Conservation (phyloP, 2,797 vertebrate genomes). For the Mus caroli region DNA sequence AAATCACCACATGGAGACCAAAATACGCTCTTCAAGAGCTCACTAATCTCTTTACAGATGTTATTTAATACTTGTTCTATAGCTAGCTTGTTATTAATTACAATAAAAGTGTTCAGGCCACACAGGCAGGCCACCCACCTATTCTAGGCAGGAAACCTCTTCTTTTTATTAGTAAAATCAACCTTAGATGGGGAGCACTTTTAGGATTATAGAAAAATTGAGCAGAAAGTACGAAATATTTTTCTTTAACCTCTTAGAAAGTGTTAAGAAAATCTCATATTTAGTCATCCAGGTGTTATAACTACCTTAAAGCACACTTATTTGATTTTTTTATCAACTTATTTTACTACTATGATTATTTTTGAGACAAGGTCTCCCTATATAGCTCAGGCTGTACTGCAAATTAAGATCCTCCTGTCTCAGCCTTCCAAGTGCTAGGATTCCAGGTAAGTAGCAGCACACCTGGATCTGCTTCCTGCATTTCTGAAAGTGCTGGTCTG, state of each 20-base stretch:
- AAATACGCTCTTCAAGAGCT: slow-evolving; percentile 35
- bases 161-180: slow-evolving; percentile 4
- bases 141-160: neutral
- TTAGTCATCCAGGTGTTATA: slow-evolving; percentile 37
- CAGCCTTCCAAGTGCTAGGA: neutral
- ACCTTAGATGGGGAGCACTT: slow-evolving; percentile 40
- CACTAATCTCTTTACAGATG: slow-evolving; percentile 28
- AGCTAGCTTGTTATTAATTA: slow-evolving; percentile 61
- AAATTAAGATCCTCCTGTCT: neutral
- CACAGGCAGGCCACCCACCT: neutral
- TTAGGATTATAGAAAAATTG: slow-evolving; percentile 50
- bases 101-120: slow-evolving; percentile 62
- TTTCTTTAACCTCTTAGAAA: neutral
- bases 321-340: slow-evolving; percentile 16
- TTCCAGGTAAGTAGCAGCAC: neutral
- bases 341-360: neutral
- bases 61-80: slow-evolving; percentile 54
- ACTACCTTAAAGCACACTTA: slow-evolving; percentile 46
- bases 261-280: neutral
- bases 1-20: slow-evolving; percentile 26
- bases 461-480: neutral
- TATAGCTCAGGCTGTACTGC: neutral
- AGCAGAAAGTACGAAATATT: slow-evolving; percentile 31
- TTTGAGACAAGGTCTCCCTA: neutral
- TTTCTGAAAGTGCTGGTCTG: neutral